These are phyloP conservation scores for Frankliniella intonsa DNA, from an alignment of 2,888 invertebrate genomes.

Conservation along the genomic window DNA sequence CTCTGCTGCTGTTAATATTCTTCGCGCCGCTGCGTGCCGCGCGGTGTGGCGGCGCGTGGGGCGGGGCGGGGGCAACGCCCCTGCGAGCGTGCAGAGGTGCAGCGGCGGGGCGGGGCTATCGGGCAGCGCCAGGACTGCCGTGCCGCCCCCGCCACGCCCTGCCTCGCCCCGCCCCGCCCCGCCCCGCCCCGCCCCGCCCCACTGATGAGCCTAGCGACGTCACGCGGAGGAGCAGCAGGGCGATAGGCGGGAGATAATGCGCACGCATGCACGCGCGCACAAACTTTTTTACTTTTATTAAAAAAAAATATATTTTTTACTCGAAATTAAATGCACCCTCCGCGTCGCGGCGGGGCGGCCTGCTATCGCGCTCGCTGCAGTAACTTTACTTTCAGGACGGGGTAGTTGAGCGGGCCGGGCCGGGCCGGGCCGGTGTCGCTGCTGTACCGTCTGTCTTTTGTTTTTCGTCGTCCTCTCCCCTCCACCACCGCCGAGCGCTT, in stretches of 20 bases:
- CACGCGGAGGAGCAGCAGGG: background rate
- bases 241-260: background rate
- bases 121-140: background rate
- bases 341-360: too few relatives aligned
- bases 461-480: background rate
- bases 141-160: too few relatives aligned
- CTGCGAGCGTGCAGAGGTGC: background rate
- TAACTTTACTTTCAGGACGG: too few relatives aligned
- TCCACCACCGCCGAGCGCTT: background rate
- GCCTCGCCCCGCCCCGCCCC: too few relatives aligned
- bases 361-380: too few relatives aligned
- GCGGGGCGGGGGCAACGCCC: background rate
- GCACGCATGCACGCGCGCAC: too few relatives aligned
- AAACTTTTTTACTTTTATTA: too few relatives aligned
- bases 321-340: too few relatives aligned
- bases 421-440: too few relatives aligned
- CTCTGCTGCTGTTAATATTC: slow-evolving; percentile 17
- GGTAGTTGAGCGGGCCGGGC: too few relatives aligned
- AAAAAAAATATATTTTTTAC: too few relatives aligned
- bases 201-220: background rate
- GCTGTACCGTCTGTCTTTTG: too few relatives aligned
- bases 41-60: background rate
- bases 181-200: background rate
- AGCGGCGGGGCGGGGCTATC: background rate
- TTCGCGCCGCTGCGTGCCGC: background rate